phyloP scores from a whole-genome alignment of 2,113 vertebrate genomes.

The Leiothrix lutea region DNA sequence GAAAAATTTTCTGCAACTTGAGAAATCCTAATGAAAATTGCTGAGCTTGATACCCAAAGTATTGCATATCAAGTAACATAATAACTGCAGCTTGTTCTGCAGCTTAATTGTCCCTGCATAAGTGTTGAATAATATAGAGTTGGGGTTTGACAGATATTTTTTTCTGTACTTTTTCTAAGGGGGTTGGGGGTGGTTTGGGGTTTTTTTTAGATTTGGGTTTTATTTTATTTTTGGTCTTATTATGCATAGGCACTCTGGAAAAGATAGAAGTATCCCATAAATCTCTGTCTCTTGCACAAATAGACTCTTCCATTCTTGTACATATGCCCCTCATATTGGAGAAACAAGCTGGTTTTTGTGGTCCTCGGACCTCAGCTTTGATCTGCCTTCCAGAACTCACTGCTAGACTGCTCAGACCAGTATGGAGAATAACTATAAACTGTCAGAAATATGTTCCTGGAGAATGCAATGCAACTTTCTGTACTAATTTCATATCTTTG shows the following conservation, averaged over 20 bases:
- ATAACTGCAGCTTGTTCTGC: not conserved
- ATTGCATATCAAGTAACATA: not conserved
- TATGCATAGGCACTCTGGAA: not conserved
- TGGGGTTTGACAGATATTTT: not conserved
- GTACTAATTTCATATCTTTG: not conserved
- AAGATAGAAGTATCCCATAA: not conserved
- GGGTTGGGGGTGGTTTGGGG: fast-evolving
- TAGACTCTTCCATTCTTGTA: not conserved
- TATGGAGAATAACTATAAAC: not conserved
- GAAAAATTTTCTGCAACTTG: not conserved
- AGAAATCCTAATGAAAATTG: not conserved
- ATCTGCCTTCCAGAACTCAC: not conserved
- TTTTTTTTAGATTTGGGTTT: not conserved
- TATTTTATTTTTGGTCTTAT: not conserved
- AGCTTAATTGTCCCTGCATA: not conserved
- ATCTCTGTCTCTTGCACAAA: not conserved
- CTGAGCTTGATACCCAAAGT: not conserved
- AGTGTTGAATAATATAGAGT: not conserved
- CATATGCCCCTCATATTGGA: not conserved
- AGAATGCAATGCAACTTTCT: not conserved
- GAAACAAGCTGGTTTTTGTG: not conserved
- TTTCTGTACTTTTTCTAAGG: not conserved
- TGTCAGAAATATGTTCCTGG: not conserved
- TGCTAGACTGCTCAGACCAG: not conserved
- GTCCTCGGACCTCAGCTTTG: not conserved